phyloP scores from a whole-genome alignment of 2,888 invertebrate species.

The Andrena dorsata region DNA sequence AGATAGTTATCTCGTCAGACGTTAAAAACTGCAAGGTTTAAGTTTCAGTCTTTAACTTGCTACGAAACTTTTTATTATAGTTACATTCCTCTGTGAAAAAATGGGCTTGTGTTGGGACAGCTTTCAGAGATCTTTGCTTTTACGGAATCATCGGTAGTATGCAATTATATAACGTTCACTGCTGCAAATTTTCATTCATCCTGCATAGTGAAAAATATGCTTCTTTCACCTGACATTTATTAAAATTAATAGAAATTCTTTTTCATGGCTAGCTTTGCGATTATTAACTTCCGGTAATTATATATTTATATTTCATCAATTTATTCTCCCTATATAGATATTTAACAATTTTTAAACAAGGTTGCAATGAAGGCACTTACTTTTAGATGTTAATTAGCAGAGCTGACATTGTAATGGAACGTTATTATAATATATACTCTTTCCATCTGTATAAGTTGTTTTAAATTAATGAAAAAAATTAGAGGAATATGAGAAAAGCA shows the following conservation, averaged over 20 bases:
- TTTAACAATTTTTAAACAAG: no score
- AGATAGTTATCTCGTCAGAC: background rate
- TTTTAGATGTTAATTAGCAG: no score
- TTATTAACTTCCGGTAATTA: no score
- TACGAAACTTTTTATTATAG: conserved; percentile 16
- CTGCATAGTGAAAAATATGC: background rate
- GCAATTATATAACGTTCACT: background rate
- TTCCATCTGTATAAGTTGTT: no score
- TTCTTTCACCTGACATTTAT: background rate
- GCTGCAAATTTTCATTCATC: background rate
- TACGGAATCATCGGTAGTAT: background rate
- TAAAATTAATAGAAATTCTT: background rate
- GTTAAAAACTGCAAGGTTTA: conserved; percentile 11
- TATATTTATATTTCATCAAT: no score
- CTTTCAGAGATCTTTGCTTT: background rate
- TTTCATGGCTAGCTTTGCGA: no score
- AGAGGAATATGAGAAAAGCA: no score
- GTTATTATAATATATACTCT: no score
- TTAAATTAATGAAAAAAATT: no score
- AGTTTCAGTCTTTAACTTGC: conserved; percentile 26
- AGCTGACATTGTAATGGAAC: no score
- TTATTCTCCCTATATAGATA: no score
- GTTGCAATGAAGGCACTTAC: no score
- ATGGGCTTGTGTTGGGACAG: background rate
- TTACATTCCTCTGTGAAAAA: background rate